Evolutionary conservation across 2,797 vertebrate genomes (phyloP).

Genomic region (Sebastiscus albofasciatus): DNA sequence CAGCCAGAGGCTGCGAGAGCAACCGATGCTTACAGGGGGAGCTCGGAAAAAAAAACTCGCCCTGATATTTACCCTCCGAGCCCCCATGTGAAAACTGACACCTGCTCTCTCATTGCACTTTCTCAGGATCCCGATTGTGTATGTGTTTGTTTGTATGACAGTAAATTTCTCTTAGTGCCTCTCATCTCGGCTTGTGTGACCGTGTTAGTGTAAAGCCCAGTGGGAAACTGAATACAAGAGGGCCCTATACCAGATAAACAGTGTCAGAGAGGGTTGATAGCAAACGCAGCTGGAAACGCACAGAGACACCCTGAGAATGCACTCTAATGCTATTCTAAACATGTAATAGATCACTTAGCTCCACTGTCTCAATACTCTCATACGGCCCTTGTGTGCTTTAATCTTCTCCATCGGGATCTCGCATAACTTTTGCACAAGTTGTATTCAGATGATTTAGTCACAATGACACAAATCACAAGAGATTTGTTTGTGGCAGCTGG

Average conservation of each 20-base stretch:
- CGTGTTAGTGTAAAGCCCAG: slow-evolving; percentile 60
- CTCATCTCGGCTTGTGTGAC: slow-evolving; percentile 53
- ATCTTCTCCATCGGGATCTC: slow-evolving; percentile 33
- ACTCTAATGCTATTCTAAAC: slow-evolving; percentile 71
- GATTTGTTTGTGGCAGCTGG: not conserved
- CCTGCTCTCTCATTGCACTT: slow-evolving; percentile 81
- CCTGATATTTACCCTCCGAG: slow-evolving; percentile 64
- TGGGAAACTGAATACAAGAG: slow-evolving; percentile 65
- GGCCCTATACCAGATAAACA: slow-evolving; percentile 72
- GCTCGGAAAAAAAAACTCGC: not conserved
- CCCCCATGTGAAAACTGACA: slow-evolving; percentile 84
- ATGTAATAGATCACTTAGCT: slow-evolving; percentile 78
- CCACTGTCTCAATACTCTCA: slow-evolving; percentile 50
- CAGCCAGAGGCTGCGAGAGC: slow-evolving; percentile 48
- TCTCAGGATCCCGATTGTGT: slow-evolving; percentile 75
- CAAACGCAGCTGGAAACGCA: slow-evolving; percentile 76
- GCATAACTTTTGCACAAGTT: slow-evolving; percentile 3
- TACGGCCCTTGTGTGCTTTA: slow-evolving; percentile 26
- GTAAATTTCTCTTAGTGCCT: slow-evolving; percentile 65
- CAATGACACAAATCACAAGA: slow-evolving; percentile 20
- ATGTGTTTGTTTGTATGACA: slow-evolving; percentile 75
- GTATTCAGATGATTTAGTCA: not conserved
- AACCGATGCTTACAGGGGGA: not conserved
- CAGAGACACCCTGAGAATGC: slow-evolving; percentile 70
- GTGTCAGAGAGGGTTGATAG: slow-evolving; percentile 56